Percentiles rank a stretch among this genome's conserved stretches.
phyloP scores from a whole-genome alignment of 2,113 vertebrate species.

The Microcebus griseorufus region DNA sequence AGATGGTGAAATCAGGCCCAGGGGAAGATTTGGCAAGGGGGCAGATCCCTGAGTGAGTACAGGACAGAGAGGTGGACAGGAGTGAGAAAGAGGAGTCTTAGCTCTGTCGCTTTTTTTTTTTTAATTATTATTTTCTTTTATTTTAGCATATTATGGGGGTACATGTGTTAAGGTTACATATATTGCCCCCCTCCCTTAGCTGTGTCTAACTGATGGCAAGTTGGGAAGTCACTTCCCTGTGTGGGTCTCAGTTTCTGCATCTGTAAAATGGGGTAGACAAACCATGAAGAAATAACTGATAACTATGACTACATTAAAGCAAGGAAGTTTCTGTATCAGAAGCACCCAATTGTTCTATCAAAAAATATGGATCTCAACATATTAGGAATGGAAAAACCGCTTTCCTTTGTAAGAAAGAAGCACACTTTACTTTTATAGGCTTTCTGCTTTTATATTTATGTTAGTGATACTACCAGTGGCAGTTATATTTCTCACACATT shows the following conservation, averaged over 20 bases:
- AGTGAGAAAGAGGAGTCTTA: not conserved
- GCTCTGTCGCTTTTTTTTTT: not conserved
- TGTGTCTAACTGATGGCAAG: not conserved
- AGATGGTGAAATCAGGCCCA: too few relatives aligned
- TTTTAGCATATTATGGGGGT: too few relatives aligned
- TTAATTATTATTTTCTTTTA: too few relatives aligned
- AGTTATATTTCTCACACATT: not conserved
- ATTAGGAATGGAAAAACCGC: not conserved
- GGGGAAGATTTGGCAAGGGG: not conserved
- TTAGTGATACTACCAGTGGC: not conserved
- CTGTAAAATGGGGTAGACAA: not conserved
- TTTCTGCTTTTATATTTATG: not conserved
- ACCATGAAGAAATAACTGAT: not conserved
- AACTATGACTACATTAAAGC: not conserved
- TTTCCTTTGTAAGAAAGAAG: not conserved
- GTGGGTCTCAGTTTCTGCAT: not conserved
- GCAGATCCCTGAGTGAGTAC: not conserved
- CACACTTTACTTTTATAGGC: not conserved
- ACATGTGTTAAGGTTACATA: too few relatives aligned
- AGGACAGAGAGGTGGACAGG: not conserved
- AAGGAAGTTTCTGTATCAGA: constrained; percentile 12
- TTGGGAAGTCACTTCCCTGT: not conserved
- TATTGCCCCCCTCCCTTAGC: not conserved
- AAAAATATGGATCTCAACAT: not conserved
- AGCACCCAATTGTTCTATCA: not conserved